phyloP scores from a whole-genome alignment of 2,888 invertebrate species.

The Cylindroiulus punctatus region DNA sequence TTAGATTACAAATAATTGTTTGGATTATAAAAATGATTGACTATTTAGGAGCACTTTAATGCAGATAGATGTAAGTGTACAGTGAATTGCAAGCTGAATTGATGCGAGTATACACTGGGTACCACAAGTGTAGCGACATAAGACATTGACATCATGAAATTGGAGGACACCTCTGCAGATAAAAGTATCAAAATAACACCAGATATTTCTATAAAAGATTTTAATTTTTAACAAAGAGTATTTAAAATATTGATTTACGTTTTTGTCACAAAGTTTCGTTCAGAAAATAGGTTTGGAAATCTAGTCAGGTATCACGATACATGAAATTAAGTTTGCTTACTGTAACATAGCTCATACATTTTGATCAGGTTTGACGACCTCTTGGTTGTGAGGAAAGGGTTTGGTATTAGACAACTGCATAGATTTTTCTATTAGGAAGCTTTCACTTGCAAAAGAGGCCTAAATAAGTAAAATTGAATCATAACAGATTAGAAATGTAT shows the following conservation, averaged over 20 bases:
- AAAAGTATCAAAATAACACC: slow-evolving; percentile 1
- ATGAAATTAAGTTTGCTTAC: slow-evolving; percentile 12
- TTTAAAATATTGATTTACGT: slow-evolving; percentile 10
- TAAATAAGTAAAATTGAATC: no score
- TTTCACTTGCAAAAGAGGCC: no score
- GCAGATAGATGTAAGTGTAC: no score
- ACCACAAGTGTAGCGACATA: not conserved
- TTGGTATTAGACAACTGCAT: not conserved
- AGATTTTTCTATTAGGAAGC: not conserved
- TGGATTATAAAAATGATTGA: not conserved
- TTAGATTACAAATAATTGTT: not conserved
- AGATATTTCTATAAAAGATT: slow-evolving; percentile 21
- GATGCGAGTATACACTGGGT: not conserved
- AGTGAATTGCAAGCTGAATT: not conserved
- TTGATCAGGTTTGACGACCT: not conserved
- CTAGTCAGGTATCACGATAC: slow-evolving; percentile 39
- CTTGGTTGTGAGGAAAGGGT: not conserved
- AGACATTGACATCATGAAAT: not conserved
- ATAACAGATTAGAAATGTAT: no score
- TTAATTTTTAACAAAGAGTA: slow-evolving; percentile 34
- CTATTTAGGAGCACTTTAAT: not conserved
- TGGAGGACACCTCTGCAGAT: not conserved
- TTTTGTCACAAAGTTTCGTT: slow-evolving; percentile 16
- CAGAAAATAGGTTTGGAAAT: slow-evolving; percentile 21
- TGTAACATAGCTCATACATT: not conserved